Evolutionary conservation across 2,888 invertebrate species (phyloP).

Genomic region (Dasypogon diadema): DNA sequence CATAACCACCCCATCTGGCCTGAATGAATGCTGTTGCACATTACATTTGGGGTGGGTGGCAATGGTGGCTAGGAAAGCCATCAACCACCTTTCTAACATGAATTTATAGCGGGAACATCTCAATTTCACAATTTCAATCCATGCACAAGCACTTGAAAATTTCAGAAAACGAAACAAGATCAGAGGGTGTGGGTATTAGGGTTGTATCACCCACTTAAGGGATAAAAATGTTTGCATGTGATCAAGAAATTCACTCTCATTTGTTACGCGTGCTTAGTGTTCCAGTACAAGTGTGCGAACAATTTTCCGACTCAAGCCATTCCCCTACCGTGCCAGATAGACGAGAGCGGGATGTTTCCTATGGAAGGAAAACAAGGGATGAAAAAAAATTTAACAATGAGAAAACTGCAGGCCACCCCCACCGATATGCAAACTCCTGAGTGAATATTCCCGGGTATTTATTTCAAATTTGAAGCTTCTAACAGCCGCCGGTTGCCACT

Average conservation of each 20-base stretch:
- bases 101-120: slow-evolving; percentile 15
- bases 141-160: slow-evolving; percentile 25
- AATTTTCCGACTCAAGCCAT: neutral
- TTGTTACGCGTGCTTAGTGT: slow-evolving; percentile 46
- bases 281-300: slow-evolving; percentile 19
- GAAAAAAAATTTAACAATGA: slow-evolving; percentile 46
- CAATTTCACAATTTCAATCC: slow-evolving; percentile 38
- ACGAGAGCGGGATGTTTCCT: neutral
- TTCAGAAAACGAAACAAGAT: neutral
- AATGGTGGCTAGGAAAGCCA: neutral
- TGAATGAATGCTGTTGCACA: slow-evolving; percentile 44
- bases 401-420: slow-evolving; percentile 42
- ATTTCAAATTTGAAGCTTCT: slow-evolving; percentile 51
- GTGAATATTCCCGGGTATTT: slow-evolving; percentile 39
- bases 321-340: neutral
- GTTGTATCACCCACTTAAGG: slow-evolving; percentile 4
- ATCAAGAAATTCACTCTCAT: slow-evolving; percentile 25
- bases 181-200: neutral
- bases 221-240: slow-evolving; percentile 8
- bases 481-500: slow-evolving; percentile 5
- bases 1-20: slow-evolving; percentile 33
- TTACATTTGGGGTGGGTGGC: neutral
- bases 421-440: slow-evolving; percentile 29
- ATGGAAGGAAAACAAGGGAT: slow-evolving; percentile 28
- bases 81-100: neutral